Conservation (phyloP, 2,797 vertebrate species). For the Onychomys torridus region DNA sequence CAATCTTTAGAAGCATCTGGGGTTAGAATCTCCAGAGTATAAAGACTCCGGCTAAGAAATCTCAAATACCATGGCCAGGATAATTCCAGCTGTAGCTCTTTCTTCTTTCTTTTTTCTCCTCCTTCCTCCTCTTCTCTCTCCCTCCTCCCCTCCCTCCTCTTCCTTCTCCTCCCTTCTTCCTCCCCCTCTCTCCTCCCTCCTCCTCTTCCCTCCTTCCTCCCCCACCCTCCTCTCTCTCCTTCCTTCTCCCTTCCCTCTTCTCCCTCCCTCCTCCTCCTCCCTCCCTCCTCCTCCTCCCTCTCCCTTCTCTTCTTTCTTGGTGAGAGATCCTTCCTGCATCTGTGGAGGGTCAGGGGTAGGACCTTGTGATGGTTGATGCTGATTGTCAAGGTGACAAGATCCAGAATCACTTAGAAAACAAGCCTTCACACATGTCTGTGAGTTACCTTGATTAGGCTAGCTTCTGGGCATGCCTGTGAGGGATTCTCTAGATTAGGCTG, state of each 20-base stretch:
- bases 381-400: neutral
- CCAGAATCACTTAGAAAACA: neutral
- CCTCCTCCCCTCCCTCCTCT: too few relatives aligned
- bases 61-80: neutral
- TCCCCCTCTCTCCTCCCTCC: rapidly evolving
- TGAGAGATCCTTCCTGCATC: neutral
- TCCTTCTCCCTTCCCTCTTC: too few relatives aligned
- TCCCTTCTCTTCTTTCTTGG: neutral
- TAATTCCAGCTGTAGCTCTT: neutral
- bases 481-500: neutral
- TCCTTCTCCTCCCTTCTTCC: rapidly evolving
- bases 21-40: neutral
- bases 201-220: too few relatives aligned
- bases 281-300: too few relatives aligned
- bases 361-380: neutral
- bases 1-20: constrained; percentile 23
- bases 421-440: neutral
- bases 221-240: neutral
- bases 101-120: neutral
- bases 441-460: neutral
- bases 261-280: too few relatives aligned
- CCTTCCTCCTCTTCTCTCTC: neutral
- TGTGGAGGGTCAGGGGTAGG: neutral
- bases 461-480: neutral
- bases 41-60: neutral